Conservation (phyloP, 2,113 vertebrate genomes). For the Haemorhous mexicanus region DNA sequence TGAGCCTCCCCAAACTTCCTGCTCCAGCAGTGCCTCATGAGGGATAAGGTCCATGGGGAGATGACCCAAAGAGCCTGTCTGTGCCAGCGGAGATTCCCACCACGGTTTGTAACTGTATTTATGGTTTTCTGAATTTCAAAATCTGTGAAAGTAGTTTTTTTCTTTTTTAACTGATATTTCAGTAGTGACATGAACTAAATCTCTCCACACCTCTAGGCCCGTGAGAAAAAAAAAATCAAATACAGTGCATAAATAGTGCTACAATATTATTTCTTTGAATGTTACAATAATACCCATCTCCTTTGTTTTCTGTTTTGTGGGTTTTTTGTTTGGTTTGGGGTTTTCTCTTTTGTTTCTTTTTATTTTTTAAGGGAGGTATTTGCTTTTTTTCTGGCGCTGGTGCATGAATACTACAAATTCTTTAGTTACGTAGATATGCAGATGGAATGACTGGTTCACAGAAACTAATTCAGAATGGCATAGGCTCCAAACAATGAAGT, state of each 20-base stretch:
- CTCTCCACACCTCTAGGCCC: background rate
- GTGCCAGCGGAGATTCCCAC: rapidly evolving
- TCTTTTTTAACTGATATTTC: background rate
- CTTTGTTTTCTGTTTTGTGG: background rate
- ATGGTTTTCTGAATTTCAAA: background rate
- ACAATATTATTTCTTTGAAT: background rate
- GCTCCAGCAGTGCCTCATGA: background rate
- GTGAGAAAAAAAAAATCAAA: background rate
- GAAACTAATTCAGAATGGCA: background rate
- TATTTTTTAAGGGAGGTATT: background rate
- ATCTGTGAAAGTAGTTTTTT: background rate
- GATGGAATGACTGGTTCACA: background rate
- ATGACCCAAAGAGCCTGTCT: rapidly evolving
- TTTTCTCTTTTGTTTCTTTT: background rate
- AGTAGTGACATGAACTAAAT: background rate
- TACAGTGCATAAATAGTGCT: background rate
- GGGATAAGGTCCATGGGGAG: background rate
- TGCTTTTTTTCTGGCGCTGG: background rate
- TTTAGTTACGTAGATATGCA: background rate
- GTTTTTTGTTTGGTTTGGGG: background rate
- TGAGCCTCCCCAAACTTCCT: background rate
- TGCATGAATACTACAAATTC: background rate
- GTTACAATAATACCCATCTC: background rate
- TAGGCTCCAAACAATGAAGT: background rate
- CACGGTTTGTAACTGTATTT: background rate